phyloP scores from a whole-genome alignment of 2,113 vertebrate genomes.

The Takifugu bimaculatus region DNA sequence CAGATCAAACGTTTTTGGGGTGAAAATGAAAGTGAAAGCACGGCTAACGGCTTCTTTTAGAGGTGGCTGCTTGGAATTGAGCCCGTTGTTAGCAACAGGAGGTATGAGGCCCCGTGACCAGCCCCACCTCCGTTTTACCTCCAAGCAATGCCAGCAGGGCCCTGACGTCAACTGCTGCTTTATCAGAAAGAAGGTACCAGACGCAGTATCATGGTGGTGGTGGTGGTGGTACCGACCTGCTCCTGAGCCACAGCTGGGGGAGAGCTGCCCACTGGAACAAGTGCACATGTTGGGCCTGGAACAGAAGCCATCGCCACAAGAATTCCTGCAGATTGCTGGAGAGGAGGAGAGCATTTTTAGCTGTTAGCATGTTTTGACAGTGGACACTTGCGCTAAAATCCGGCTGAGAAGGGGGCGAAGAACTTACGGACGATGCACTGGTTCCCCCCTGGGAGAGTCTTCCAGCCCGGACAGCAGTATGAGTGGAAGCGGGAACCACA shows the following conservation, averaged over 20 bases:
- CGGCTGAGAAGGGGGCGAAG: slow-evolving; percentile 7
- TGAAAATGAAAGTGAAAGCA: too few relatives aligned
- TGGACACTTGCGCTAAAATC: slow-evolving; percentile 1
- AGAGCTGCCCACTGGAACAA: slow-evolving; percentile 87
- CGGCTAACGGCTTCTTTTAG: too few relatives aligned
- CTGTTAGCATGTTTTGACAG: not conserved
- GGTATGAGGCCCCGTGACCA: too few relatives aligned
- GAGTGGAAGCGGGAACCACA: slow-evolving; percentile 98
- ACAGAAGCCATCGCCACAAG: slow-evolving; percentile 90
- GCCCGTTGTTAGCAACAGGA: too few relatives aligned
- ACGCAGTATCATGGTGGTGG: too few relatives aligned
- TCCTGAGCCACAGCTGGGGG: slow-evolving; percentile 82
- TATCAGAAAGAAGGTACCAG: too few relatives aligned
- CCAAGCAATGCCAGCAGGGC: too few relatives aligned
- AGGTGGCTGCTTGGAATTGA: too few relatives aligned
- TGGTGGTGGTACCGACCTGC: slow-evolving; percentile 66
- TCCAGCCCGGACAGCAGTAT: slow-evolving; percentile 98
- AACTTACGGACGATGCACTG: slow-evolving; percentile 99
- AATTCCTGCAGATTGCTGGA: slow-evolving; percentile 89
- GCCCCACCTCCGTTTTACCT: too few relatives aligned
- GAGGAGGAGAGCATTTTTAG: not conserved
- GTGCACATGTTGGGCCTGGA: slow-evolving; percentile 94
- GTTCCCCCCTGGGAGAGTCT: slow-evolving; percentile 94
- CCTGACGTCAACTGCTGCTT: too few relatives aligned
- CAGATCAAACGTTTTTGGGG: too few relatives aligned